A percentile compares a stretch with the other conserved stretches of the same genome.
These are phyloP conservation scores for Panopea generosa DNA, from an alignment of 2,888 invertebrate genomes.

Conservation along the genomic window DNA sequence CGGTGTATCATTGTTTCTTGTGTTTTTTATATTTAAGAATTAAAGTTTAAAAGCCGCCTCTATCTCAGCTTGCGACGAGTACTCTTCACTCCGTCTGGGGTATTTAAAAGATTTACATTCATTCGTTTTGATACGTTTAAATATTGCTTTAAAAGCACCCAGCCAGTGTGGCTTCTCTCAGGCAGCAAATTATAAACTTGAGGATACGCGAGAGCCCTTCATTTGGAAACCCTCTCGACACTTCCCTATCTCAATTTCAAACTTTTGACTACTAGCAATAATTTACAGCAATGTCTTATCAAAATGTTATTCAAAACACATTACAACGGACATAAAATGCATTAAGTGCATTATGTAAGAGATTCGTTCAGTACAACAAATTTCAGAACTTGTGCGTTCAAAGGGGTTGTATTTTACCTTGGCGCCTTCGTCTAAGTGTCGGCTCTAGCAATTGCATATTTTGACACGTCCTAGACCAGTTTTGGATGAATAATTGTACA, in stretches of 20 bases:
- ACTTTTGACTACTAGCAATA: constrained; percentile 45
- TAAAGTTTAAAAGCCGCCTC: no score
- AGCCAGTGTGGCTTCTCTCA: constrained; percentile 36
- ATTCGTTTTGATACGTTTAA: constrained; percentile 4
- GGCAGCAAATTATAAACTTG: constrained; percentile 38
- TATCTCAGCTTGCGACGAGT: neutral
- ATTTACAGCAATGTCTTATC: constrained; percentile 60
- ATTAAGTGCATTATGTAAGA: constrained; percentile 52
- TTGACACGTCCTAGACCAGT: constrained; percentile 14
- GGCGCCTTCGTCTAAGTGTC: constrained; percentile 53
- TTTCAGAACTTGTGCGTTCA: constrained; percentile 44
- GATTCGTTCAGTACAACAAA: constrained; percentile 51
- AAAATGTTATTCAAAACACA: constrained; percentile 67
- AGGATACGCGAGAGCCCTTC: constrained; percentile 25
- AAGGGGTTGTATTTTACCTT: constrained; percentile 55
- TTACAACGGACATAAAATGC: constrained; percentile 50
- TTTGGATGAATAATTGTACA: no score
- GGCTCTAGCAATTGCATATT: constrained; percentile 33
- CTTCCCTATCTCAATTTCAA: constrained; percentile 46
- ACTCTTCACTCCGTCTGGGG: constrained; percentile 7
- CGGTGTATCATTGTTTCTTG: no score
- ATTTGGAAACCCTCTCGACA: constrained; percentile 36
- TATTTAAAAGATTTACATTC: constrained; percentile 11
- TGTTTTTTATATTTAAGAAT: no score
- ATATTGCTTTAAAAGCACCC: neutral